phyloP scores from a whole-genome alignment of 2,113 vertebrate genomes.

The Ochotona curzoniae region DNA sequence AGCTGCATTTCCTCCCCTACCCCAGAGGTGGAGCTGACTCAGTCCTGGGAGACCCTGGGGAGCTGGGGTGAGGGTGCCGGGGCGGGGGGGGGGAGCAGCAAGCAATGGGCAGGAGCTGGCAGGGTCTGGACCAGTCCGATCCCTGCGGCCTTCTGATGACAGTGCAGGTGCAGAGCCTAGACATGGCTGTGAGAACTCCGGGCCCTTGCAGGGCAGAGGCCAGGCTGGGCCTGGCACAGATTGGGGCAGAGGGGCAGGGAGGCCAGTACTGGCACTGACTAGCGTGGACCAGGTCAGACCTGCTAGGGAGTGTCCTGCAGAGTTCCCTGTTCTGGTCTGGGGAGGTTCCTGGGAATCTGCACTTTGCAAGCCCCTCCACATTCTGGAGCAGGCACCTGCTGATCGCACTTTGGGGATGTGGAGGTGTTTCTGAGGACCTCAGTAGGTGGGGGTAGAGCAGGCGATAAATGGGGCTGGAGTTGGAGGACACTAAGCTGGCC shows the following conservation, averaged over 20 bases:
- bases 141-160: too few relatives aligned
- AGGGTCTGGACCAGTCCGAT: neutral
- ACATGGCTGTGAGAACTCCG: neutral
- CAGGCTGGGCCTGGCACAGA: neutral
- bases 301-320: neutral
- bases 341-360: too few relatives aligned
- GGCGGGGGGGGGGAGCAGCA: neutral
- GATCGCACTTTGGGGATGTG: neutral
- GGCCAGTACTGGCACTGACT: too few relatives aligned
- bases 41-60: accelerated
- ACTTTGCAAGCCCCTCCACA: neutral
- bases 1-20: neutral
- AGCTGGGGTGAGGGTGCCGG: too few relatives aligned
- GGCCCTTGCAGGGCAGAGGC: accelerated
- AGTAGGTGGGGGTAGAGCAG: too few relatives aligned
- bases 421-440: neutral
- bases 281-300: neutral
- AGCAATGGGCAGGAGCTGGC: neutral
- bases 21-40: neutral
- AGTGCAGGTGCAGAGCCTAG: neutral
- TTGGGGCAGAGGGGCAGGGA: neutral
- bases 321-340: neutral
- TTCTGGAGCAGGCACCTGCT: too few relatives aligned
- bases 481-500: neutral
- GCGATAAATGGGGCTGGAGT: neutral